Evolutionary conservation across 1,140 invertebrate species (phyloP).

Genomic region (Listronotus bonariensis): DNA sequence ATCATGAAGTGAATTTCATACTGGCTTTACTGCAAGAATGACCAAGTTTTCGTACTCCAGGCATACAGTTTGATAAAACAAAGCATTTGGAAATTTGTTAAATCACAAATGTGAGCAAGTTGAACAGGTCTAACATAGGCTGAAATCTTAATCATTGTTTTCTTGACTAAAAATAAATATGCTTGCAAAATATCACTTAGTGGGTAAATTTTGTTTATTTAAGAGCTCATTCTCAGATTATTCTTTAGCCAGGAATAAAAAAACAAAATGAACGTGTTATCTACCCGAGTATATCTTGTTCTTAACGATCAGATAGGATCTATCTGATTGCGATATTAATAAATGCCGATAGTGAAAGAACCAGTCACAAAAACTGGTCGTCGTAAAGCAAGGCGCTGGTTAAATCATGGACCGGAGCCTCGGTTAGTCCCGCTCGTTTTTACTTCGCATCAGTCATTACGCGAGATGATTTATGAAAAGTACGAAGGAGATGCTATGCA

Average conservation of each 20-base stretch:
- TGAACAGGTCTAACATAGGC: too few species aligned
- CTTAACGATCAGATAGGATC: constrained; percentile 3
- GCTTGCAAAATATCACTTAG: too few species aligned
- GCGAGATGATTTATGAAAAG: constrained; percentile 29
- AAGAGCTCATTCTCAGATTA: too few species aligned
- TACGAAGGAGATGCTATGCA: constrained; percentile 11
- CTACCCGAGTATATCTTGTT: constrained; percentile 1
- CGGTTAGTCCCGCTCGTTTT: constrained; percentile 13
- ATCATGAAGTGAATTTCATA: too few species aligned
- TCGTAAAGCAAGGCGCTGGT: constrained; percentile 28
- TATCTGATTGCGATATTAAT: constrained; percentile 23
- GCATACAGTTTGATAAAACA: too few species aligned
- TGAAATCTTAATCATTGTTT: too few species aligned
- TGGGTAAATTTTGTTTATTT: too few species aligned
- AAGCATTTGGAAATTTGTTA: too few species aligned
- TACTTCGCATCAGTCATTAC: constrained; percentile 26
- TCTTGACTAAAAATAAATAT: too few species aligned
- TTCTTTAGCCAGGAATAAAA: background rate
- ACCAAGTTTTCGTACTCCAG: too few species aligned
- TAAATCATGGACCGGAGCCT: constrained; percentile 2
- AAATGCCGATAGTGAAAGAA: constrained; percentile 23
- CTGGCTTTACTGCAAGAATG: too few species aligned
- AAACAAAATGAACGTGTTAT: constrained; percentile 8
- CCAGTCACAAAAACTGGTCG: constrained; percentile 28
- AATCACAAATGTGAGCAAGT: too few species aligned